Percentiles rank a stretch among this genome's conserved stretches.
Evolutionary conservation across 2,888 invertebrate species (phyloP).

Genomic region (Drosophila melanosoma): DNA sequence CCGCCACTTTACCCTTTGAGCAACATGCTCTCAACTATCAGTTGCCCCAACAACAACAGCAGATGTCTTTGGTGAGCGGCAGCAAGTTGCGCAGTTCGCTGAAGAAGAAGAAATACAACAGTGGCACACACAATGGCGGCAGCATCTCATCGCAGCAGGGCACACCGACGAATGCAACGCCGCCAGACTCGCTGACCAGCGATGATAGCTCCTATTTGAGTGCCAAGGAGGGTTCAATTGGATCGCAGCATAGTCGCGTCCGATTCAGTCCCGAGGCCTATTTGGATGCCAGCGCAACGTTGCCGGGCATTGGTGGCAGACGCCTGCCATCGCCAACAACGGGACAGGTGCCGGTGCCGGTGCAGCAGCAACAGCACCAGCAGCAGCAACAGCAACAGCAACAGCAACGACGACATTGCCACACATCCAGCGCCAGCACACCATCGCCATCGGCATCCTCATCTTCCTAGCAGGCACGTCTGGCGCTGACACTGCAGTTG

Average conservation of each 20-base stretch:
- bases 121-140: constrained; percentile 77
- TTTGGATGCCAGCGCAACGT: constrained; percentile 86
- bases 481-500: constrained; percentile 78
- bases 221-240: constrained; percentile 90
- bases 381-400: constrained; percentile 42
- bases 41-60: constrained; percentile 23
- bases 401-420: constrained; percentile 49
- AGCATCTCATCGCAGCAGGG: constrained; percentile 76
- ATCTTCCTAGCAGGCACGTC: constrained; percentile 84
- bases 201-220: constrained; percentile 96
- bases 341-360: constrained; percentile 7
- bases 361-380: constrained; percentile 25
- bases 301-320: constrained; percentile 41
- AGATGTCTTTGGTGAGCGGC: constrained; percentile 3
- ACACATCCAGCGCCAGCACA: constrained; percentile 64
- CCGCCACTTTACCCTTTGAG: constrained; percentile 86
- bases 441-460: constrained; percentile 77
- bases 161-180: constrained; percentile 93
- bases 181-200: constrained; percentile 93
- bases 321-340: constrained; percentile 60
- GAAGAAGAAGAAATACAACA: constrained; percentile 88
- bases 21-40: constrained; percentile 61
- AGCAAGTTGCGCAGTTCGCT: constrained; percentile 91
- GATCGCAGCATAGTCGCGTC: constrained; percentile 90
- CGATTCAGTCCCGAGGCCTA: constrained; percentile 91